Conservation (phyloP, 2,888 invertebrate genomes). For the Emmelina monodactyla region DNA sequence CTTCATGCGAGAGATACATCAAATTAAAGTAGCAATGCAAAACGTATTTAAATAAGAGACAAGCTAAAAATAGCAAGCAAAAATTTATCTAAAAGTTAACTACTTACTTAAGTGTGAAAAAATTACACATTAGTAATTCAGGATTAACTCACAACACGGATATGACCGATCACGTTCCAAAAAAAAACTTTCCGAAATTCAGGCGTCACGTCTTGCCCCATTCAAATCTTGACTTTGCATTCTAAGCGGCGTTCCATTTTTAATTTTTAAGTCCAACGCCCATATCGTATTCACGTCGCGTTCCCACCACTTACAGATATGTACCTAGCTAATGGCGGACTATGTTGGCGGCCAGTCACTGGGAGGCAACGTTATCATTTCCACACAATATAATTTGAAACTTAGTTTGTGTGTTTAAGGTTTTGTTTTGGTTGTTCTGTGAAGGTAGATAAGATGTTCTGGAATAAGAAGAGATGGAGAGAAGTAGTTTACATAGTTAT, state of each 20-base stretch:
- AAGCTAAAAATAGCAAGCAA: too few relatives aligned
- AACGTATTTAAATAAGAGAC: too few relatives aligned
- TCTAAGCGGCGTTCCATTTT: slow-evolving; percentile 39
- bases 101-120: too few relatives aligned
- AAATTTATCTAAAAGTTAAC: too few relatives aligned
- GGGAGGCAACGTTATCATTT: background rate
- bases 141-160: slow-evolving; percentile 15
- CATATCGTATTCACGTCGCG: slow-evolving; percentile 51
- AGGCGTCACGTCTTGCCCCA: slow-evolving; percentile 43
- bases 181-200: slow-evolving; percentile 29
- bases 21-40: too few relatives aligned
- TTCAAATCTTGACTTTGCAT: slow-evolving; percentile 57
- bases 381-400: background rate
- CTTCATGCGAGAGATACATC: too few relatives aligned
- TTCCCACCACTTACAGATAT: slow-evolving; percentile 49
- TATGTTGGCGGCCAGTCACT: slow-evolving; percentile 17
- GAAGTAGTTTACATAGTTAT: slow-evolving; percentile 58
- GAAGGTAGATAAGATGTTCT: slow-evolving; percentile 23
- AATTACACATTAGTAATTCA: too few relatives aligned
- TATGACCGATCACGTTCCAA: slow-evolving; percentile 33
- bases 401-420: slow-evolving; percentile 20
- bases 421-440: slow-evolving; percentile 22
- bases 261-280: slow-evolving; percentile 51
- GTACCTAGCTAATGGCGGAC: slow-evolving; percentile 51
- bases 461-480: slow-evolving; percentile 14